Evolutionary conservation across 2,113 vertebrate species (phyloP).

Genomic region (Gasterosteus nipponicus): DNA sequence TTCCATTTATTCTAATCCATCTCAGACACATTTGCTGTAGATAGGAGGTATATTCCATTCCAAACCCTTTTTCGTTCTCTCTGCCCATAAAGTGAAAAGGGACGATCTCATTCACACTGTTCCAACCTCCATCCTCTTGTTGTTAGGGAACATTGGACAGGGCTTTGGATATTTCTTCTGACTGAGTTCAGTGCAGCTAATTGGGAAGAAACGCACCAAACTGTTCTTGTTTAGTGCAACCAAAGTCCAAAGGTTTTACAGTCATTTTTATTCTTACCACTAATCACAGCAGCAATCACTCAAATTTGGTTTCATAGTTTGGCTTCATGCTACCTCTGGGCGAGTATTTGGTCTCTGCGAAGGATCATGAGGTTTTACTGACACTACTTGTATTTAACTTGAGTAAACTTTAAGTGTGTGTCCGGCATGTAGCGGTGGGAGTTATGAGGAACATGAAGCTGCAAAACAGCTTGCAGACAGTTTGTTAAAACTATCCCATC

Average conservation of each 20-base stretch:
- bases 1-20: conserved; percentile 7
- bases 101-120: background rate
- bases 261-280: background rate
- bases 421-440: background rate
- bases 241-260: background rate
- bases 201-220: background rate
- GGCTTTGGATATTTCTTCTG: background rate
- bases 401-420: background rate
- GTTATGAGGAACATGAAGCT: background rate
- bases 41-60: background rate
- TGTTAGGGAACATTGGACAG: background rate
- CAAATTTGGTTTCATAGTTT: background rate
- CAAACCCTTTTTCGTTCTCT: background rate
- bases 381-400: background rate
- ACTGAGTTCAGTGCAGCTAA: conserved; percentile 9
- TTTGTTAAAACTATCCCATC: no score
- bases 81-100: background rate
- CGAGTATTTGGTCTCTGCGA: background rate
- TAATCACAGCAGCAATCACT: background rate
- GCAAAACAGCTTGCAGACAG: background rate
- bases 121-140: background rate
- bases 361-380: background rate
- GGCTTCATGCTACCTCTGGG: background rate
- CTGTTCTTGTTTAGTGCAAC: background rate
- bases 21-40: conserved; percentile 1